phyloP scores from a whole-genome alignment of 2,797 vertebrate species.

The Gambelia wislizenii region DNA sequence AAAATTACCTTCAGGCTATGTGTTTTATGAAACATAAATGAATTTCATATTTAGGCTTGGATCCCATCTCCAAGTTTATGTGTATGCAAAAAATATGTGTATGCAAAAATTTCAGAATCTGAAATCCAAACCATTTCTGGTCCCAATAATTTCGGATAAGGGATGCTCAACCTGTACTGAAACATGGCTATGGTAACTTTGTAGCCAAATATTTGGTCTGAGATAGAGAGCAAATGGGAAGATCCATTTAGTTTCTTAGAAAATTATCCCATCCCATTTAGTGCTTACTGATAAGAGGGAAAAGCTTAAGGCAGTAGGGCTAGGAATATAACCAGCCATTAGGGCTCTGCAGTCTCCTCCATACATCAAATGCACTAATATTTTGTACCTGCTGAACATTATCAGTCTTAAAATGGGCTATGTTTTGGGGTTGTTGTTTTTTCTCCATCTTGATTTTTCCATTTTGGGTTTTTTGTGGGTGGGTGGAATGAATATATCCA shows the following conservation, averaged over 20 bases:
- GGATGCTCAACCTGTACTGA: no score
- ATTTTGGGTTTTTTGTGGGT: not conserved
- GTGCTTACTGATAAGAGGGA: not conserved
- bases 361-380: not conserved
- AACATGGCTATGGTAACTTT: not conserved
- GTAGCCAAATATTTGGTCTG: not conserved
- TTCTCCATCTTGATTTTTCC: no score
- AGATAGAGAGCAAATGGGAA: not conserved
- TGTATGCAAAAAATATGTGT: no score
- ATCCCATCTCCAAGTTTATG: no score
- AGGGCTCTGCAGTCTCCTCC: not conserved
- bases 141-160: no score
- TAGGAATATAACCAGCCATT: not conserved
- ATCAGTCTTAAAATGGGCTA: not conserved
- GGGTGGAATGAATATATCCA: not conserved
- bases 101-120: no score
- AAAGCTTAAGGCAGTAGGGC: not conserved
- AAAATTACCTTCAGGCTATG: no score
- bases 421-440: not conserved
- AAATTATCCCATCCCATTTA: not conserved
- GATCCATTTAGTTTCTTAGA: not conserved
- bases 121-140: no score
- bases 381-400: not conserved
- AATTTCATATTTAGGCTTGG: no score
- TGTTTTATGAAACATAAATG: no score